Base-by-base conservation (phyloP, 2,888 invertebrate genomes). In the Acanthosepion esculentum region DNA sequence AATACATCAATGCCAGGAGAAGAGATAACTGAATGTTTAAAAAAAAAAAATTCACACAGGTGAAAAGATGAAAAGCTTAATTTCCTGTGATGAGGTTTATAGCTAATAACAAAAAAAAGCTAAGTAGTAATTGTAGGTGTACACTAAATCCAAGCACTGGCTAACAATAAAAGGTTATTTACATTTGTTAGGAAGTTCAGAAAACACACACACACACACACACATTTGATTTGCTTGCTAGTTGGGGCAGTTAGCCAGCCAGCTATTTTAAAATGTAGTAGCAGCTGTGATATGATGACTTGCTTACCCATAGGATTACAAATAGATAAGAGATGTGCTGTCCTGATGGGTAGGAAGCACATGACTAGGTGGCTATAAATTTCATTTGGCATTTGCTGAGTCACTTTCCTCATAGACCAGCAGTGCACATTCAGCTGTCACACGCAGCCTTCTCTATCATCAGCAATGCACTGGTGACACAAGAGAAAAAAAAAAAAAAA, bases 241-340 rank as follows among this genome's bases (percentile, higher is more conserved):
- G 78, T 78, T 78, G 78, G 78, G 78, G n/a, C n/a, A 33, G 78
- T n/a, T 33, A 78, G 78, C 78, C 78, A 78, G 78, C 78, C 78
- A 78, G 78, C 78, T 78, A 78, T 78, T 78, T 78, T 78, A 33
- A 78, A 78, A 78, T 78, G 78, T 23, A 78, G 78, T 78, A 78
- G 78, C 78, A 78, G 78, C 78, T 78, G 78, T 78, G 78, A 78
- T 78, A n/a, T n/a, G 78, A n/a, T 78, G 78, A 78, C n/a, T 78
- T 78, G 78, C 78, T 78, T 78, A n/a, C 78, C 78, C n/a, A 78
- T 33, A 78, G 78, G 78, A 78, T 78, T 78, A n/a, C 59, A 59
- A 59, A 78, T n/a, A 78, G 78, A 78, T 78, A 78, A 78, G 78
- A n/a, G 78, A 78, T 33, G 78, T 78, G 33, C 33, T 78, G 78